Percentiles rank a stretch among this genome's conserved stretches.
These are phyloP conservation scores for Hyperoodon ampullatus DNA, from an alignment of 2,113 vertebrate genomes.

Conservation along the genomic window DNA sequence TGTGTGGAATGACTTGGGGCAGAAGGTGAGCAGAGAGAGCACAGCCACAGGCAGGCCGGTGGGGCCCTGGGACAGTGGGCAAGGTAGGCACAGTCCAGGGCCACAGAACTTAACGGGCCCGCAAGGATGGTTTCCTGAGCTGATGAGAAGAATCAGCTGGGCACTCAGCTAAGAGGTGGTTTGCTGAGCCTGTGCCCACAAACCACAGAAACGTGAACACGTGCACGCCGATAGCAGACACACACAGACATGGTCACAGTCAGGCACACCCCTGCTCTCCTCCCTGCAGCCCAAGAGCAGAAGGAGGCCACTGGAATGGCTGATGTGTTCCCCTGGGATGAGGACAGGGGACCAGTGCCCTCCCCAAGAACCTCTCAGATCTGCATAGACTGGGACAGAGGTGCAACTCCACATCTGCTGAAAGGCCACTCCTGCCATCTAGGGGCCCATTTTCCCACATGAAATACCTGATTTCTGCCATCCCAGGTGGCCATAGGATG, in stretches of 20 bases:
- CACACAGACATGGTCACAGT: not conserved
- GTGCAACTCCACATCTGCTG: not conserved
- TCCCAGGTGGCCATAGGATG: not conserved
- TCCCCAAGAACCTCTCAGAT: not conserved
- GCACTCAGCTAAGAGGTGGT: not conserved
- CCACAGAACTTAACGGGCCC: not conserved
- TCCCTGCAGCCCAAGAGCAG: not conserved
- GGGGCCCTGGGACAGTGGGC: not conserved
- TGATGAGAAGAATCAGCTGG: not conserved
- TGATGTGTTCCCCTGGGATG: rapidly evolving
- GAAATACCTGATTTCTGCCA: not conserved
- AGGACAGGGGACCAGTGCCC: not conserved
- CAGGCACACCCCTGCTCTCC: not conserved
- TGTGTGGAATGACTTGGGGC: not conserved
- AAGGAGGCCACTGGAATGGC: not conserved
- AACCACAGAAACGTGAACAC: not conserved
- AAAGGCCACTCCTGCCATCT: too few relatives aligned
- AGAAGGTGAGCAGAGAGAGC: not conserved
- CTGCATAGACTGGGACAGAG: not conserved
- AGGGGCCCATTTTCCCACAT: not conserved
- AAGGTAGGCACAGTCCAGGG: not conserved
- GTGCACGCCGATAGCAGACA: rapidly evolving
- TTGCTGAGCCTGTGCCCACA: not conserved
- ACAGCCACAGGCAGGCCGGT: not conserved
- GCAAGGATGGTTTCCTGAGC: not conserved